Base-by-base conservation (phyloP, 2,888 invertebrate species). In the Drosophila neoperkinsi region DNA sequence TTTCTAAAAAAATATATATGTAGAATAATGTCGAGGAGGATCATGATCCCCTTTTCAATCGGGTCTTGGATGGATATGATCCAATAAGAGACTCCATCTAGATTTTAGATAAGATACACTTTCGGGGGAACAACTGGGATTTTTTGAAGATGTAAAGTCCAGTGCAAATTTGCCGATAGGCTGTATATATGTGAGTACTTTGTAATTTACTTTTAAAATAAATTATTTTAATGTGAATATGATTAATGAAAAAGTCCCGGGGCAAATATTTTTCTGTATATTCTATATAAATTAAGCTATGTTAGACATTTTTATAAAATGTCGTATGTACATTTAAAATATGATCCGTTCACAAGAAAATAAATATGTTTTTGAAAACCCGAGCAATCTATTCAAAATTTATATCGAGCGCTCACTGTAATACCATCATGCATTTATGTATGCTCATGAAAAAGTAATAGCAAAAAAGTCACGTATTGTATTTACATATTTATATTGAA, bases 401-500 rank as follows among this genome's bases (percentile, higher is more conserved):
- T 31, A 2, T 57, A 57, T 4, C 4, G 16, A 31, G 18, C 43
- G 31, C n/a, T 25, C 43, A 57, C 43, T 43, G 57, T 31, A 43
- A 16, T 41, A 5, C n/a, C 7, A 21, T 4, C 21, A 21, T 16
- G 16, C 25, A 4, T 46, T 46, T 46, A 21, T 46, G n/a, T 21
- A 21, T 21, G 30, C 13, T 30, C 30, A 43, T 21, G 21, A 31
- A 31, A 41, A 10, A 21, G 41, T 31, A 57, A 57, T 41, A 16
- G 18, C 31, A 10, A 25, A 31, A 41, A 31, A 16, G 30, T 30
- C 57, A 57, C 57, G 57, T 57, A 25, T 16, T 43, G 31, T 21
- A 43, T 57, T 57, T 57, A 21, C 21, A 43, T 13, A 56, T 30
- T 38, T 25, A 28, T 30, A n/a, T 7, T 56, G 18, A 38, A 28